Conservation (phyloP, 1,140 invertebrate genomes). For the Cyrtorhinus lividipennis region DNA sequence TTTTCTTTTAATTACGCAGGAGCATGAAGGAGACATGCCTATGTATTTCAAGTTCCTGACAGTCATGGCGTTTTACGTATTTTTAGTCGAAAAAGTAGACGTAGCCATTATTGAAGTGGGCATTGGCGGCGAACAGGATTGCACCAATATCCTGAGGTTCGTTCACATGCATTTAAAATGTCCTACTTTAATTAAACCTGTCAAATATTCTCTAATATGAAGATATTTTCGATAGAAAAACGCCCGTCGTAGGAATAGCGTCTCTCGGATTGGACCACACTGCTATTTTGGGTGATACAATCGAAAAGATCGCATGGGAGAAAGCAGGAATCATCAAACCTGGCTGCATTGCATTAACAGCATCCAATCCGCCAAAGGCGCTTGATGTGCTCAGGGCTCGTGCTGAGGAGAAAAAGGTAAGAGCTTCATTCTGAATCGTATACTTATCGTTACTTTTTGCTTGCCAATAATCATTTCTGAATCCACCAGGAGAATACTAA, state of each 20-base stretch:
- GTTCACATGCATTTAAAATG: conserved; percentile 14
- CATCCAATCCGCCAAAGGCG: conserved; percentile 41
- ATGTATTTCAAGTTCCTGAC: conserved; percentile 91
- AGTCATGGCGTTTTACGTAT: conserved; percentile 78
- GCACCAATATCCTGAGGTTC: conserved; percentile 80
- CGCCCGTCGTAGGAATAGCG: conserved; percentile 75
- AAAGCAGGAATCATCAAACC: conserved; percentile 93
- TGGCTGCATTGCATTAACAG: conserved; percentile 54
- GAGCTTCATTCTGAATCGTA: conserved; percentile 12
- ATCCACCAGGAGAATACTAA: too few relatives aligned
- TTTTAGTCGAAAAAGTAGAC: conserved; percentile 74
- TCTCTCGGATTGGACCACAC: conserved; percentile 87
- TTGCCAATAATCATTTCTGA: too few relatives aligned
- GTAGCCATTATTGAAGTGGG: conserved; percentile 94
- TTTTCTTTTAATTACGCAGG: too few relatives aligned
- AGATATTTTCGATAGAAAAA: conserved; percentile 36
- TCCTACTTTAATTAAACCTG: not conserved
- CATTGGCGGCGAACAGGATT: conserved; percentile 89
- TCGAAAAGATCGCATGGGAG: conserved; percentile 81
- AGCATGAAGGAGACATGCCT: conserved; percentile 63
- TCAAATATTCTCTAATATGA: not conserved
- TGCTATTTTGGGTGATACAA: conserved; percentile 61
- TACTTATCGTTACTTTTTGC: too few relatives aligned
- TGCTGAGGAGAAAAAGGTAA: conserved; percentile 47
- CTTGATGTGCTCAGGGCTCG: conserved; percentile 51